Evolutionary conservation across 1,140 invertebrate genomes (phyloP).

Genomic region (Gyrodactylus salaris): DNA sequence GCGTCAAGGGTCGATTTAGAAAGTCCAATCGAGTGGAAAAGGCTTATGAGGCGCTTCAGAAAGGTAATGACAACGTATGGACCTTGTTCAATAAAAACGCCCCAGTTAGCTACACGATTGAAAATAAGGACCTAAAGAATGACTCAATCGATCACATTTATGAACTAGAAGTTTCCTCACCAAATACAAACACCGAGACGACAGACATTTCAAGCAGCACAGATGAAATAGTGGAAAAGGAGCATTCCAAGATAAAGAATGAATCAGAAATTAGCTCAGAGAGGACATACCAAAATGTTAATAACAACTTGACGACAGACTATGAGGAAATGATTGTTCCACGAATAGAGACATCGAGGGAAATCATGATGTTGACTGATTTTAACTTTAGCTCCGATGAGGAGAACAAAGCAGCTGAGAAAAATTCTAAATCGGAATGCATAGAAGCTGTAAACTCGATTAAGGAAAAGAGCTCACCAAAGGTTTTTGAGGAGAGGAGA

Average conservation of each 20-base stretch:
- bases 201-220: neutral
- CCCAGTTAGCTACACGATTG: neutral
- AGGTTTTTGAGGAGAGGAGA: neutral
- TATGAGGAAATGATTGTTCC: neutral
- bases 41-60: no score
- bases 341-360: neutral
- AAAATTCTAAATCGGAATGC: neutral
- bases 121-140: neutral
- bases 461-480: neutral
- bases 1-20: no score
- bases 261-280: neutral
- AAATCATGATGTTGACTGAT: neutral
- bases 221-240: neutral
- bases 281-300: neutral
- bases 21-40: no score
- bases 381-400: neutral
- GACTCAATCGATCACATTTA: neutral
- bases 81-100: neutral
- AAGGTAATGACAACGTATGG: no score
- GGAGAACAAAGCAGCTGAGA: neutral
- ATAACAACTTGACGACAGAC: neutral
- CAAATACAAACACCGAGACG: neutral
- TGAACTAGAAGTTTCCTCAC: neutral
- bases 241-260: neutral
- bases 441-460: neutral